Percentiles rank a stretch among this genome's conserved stretches.
These are phyloP conservation scores for Aricia agestis DNA, from an alignment of 1,140 invertebrate genomes.

Conservation along the genomic window DNA sequence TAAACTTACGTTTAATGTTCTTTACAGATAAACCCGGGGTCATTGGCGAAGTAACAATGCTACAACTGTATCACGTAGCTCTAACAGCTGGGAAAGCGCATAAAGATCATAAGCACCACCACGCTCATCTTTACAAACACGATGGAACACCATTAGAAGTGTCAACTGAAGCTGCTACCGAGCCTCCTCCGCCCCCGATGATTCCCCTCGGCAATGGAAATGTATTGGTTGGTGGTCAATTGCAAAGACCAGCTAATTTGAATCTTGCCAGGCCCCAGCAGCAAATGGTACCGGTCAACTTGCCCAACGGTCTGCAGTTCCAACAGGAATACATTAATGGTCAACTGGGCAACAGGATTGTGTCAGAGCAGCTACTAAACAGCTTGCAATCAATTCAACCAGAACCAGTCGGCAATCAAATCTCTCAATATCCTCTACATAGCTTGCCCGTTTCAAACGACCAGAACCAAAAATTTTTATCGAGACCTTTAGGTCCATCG, in stretches of 20 bases:
- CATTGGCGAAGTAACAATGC: slow-evolving; percentile 85
- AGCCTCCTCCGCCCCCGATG: slow-evolving; percentile 74
- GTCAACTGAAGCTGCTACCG: slow-evolving; percentile 73
- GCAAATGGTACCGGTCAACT: slow-evolving; percentile 69
- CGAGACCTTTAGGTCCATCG: slow-evolving; percentile 42
- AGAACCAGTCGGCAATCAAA: slow-evolving; percentile 31
- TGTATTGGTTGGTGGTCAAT: slow-evolving; percentile 81
- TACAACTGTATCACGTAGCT: slow-evolving; percentile 86
- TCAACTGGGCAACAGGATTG: slow-evolving; percentile 77
- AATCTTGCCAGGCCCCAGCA: slow-evolving; percentile 77
- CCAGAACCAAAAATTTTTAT: slow-evolving; percentile 33
- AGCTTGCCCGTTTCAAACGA: slow-evolving; percentile 29
- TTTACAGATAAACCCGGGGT: slow-evolving; percentile 79
- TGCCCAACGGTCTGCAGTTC: slow-evolving; percentile 64
- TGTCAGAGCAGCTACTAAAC: slow-evolving; percentile 77
- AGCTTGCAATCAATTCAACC: slow-evolving; percentile 41
- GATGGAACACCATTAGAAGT: slow-evolving; percentile 80
- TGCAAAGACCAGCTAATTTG: slow-evolving; percentile 80
- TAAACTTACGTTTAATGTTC: not conserved
- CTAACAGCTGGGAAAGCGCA: slow-evolving; percentile 88
- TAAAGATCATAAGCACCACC: slow-evolving; percentile 89
- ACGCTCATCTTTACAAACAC: slow-evolving; percentile 86
- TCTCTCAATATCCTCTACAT: slow-evolving; percentile 35
- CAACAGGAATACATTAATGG: slow-evolving; percentile 79
- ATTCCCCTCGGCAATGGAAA: slow-evolving; percentile 75